phyloP scores from a whole-genome alignment of 2,113 vertebrate species.

The Elgaria multicarinata region DNA sequence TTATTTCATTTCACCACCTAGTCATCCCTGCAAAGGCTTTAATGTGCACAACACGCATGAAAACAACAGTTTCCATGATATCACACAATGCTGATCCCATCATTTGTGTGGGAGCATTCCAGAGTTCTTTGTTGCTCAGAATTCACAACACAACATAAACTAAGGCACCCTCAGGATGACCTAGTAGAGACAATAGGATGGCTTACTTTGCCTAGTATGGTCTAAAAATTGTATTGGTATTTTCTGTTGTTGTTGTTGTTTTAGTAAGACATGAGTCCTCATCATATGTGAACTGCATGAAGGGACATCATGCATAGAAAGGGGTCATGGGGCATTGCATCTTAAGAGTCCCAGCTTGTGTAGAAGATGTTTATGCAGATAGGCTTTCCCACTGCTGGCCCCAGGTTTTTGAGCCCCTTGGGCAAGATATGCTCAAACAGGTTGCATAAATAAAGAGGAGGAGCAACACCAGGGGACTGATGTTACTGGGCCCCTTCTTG shows the following conservation, averaged over 20 bases:
- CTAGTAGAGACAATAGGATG: background rate
- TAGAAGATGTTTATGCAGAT: no score
- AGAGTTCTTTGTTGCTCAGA: background rate
- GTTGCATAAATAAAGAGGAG: no score
- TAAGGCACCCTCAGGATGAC: background rate
- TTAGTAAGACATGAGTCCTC: background rate
- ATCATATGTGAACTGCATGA: no score
- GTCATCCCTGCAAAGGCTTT: background rate
- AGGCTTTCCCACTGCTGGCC: no score
- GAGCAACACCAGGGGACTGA: no score
- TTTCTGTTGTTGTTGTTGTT: background rate
- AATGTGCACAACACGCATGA: background rate
- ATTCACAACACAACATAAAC: background rate
- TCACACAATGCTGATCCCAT: background rate
- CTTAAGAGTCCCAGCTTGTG: no score
- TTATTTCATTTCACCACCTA: no score
- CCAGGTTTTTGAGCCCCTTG: no score
- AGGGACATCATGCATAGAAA: no score
- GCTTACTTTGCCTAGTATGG: background rate
- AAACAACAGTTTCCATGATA: background rate
- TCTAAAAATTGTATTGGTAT: background rate
- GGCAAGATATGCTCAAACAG: no score
- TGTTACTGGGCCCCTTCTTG: no score
- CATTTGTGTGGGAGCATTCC: background rate
- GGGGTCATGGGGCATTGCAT: no score